Conservation (phyloP, 2,797 vertebrate genomes). For the Sylvilagus floridanus region DNA sequence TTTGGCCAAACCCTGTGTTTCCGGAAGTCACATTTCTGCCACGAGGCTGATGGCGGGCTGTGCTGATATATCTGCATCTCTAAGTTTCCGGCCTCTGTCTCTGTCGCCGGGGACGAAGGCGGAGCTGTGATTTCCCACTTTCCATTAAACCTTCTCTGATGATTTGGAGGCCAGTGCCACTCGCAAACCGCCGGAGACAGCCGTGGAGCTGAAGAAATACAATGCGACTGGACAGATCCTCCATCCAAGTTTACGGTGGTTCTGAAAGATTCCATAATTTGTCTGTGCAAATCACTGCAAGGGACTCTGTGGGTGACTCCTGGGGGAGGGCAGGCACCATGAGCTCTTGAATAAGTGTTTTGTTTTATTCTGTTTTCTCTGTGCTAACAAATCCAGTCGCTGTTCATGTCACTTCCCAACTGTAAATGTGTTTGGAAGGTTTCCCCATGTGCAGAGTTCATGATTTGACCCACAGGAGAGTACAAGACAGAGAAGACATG, state of each 20-base stretch:
- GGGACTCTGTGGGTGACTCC: background rate
- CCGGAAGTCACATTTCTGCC: background rate
- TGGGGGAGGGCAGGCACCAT: accelerated
- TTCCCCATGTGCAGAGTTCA: background rate
- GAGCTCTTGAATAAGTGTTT: background rate
- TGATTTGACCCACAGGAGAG: background rate
- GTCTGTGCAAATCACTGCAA: background rate
- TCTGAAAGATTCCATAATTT: background rate
- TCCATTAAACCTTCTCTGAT: background rate
- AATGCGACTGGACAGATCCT: background rate
- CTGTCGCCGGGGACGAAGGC: background rate
- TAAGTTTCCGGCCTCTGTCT: background rate
- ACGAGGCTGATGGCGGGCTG: background rate
- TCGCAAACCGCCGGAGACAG: conserved; percentile 9
- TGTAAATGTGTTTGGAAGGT: background rate
- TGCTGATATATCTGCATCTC: background rate
- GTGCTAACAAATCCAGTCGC: background rate
- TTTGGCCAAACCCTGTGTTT: background rate
- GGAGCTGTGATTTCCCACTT: background rate
- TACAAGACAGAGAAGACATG: background rate
- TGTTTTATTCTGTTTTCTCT: background rate
- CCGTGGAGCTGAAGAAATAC: background rate
- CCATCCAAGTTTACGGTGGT: background rate
- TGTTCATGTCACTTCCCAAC: background rate
- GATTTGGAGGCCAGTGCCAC: background rate